These are phyloP conservation scores for Craseonycteris thonglongyai DNA, from an alignment of 2,113 vertebrate species.

Conservation along the genomic window DNA sequence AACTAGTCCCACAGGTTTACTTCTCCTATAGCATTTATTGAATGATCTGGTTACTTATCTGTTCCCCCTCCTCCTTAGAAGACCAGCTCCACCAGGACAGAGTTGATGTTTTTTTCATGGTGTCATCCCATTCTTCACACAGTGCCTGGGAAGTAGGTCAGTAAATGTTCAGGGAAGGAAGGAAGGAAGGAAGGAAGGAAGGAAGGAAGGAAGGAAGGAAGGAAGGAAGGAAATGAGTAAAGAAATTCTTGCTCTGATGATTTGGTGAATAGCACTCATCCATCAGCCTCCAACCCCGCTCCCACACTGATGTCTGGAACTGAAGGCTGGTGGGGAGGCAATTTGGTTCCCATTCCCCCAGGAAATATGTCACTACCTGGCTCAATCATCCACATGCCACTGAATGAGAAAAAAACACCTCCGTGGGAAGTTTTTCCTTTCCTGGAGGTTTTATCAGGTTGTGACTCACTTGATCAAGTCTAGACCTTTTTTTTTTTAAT, in stretches of 20 bases:
- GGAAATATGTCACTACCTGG: neutral
- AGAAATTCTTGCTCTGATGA: neutral
- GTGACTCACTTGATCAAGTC: slow-evolving; percentile 47
- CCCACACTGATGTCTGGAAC: neutral
- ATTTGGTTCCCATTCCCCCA: neutral
- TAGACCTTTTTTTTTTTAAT: slow-evolving; percentile 26
- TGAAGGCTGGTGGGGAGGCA: neutral
- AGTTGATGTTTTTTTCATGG: neutral
- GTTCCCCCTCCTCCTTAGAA: no score
- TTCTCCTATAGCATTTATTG: neutral
- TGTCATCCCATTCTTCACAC: neutral
- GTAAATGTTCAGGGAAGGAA: neutral
- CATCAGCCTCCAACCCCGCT: neutral
- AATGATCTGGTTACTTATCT: neutral
- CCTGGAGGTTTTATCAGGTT: neutral
- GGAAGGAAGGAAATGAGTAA: neutral
- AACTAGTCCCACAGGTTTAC: neutral
- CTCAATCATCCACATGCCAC: neutral
- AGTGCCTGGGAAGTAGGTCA: neutral
- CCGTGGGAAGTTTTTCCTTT: neutral
- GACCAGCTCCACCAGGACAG: neutral
- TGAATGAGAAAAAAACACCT: neutral
- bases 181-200: neutral
- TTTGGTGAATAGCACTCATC: neutral
- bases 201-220: neutral